phyloP scores from a whole-genome alignment of 64 coral and sea anemone genomes.

The Porites australiensis region DNA sequence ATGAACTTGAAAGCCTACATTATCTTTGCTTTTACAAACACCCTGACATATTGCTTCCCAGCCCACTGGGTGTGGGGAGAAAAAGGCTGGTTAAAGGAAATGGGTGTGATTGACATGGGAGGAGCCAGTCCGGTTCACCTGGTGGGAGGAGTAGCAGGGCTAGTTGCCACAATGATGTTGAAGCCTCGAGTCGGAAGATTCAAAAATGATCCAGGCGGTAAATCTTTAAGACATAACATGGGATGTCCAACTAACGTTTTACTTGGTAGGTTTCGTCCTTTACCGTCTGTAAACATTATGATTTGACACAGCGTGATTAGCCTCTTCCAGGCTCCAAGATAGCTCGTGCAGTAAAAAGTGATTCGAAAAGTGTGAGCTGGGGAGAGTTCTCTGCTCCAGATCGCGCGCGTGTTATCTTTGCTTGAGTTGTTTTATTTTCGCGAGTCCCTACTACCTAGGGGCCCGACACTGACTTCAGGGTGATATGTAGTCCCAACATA shows the following conservation, averaged over 20 bases:
- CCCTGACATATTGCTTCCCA: constrained; percentile 86
- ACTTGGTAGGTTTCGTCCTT: constrained; percentile 32
- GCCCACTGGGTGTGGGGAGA: constrained; percentile 95
- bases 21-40: constrained; percentile 88
- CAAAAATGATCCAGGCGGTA: not conserved
- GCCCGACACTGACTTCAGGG: too few species aligned
- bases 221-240: constrained; percentile 76
- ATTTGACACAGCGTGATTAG: not conserved
- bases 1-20: constrained; percentile 88
- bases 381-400: too few species aligned
- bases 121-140: constrained; percentile 88
- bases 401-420: too few species aligned
- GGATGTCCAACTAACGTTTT: constrained; percentile 88
- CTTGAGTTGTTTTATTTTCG: too few species aligned
- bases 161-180: constrained; percentile 81
- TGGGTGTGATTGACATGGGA: constrained; percentile 88
- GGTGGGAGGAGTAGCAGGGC: constrained; percentile 81
- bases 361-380: too few species aligned
- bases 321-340: too few species aligned
- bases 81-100: constrained; percentile 79
- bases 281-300: not conserved
- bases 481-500: too few species aligned
- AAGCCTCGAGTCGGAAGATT: constrained; percentile 88
- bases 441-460: too few species aligned
- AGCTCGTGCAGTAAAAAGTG: too few species aligned